Evolutionary conservation across 2,888 invertebrate species (phyloP), one percentile per base, ranked within the genome.

Genomic region (Lathronympha strigana): DNA sequence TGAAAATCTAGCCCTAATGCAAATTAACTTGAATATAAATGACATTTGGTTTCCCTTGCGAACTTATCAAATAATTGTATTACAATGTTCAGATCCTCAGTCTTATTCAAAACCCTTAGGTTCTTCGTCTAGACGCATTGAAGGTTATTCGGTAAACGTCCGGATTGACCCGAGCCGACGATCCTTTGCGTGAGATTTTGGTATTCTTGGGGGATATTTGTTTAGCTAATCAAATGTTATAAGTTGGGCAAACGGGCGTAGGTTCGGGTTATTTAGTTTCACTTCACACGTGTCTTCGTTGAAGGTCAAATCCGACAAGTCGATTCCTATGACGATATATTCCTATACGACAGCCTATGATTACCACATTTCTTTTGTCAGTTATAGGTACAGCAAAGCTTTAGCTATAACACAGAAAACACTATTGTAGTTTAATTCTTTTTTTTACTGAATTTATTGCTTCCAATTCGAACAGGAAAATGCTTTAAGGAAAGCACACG

Each of bases 61-160:
- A 21, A 9, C 15, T 50, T 51, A 33, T 51, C 45, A 45, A 19
- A 38, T 15, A 64, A 28, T 61, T 31, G 28, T 40, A 51, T 51
- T 33, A 49, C 53, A 33, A 15, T 23, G 45, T 53, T 33, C 33
- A 43, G 36, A 45, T 49, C 28, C 25, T 23, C 9, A 31, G 25
- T 19, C 21, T 28, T 28, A 61, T 38, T 31, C 15, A 23, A 19
- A 55, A 38, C n/a, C 47, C 54, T 47, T 54, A 49, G 28, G 21
- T 15, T 25, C n/a, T 5, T 19, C 54, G 60, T 61, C 60, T 61
- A 54, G 66, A 61, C 66, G 38, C 28, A 33, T 61, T 61, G 53
- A 60, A 60, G 38, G 33, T 54, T 66, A 25, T 38, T 60, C 15
- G 47, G 23, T 54, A 28, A 31, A 28, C 23, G 45, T n/a, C 51